Evolutionary conservation across 92 coral and sea anemone genomes (phyloP).

Genomic region (Parazoanthus darwini): DNA sequence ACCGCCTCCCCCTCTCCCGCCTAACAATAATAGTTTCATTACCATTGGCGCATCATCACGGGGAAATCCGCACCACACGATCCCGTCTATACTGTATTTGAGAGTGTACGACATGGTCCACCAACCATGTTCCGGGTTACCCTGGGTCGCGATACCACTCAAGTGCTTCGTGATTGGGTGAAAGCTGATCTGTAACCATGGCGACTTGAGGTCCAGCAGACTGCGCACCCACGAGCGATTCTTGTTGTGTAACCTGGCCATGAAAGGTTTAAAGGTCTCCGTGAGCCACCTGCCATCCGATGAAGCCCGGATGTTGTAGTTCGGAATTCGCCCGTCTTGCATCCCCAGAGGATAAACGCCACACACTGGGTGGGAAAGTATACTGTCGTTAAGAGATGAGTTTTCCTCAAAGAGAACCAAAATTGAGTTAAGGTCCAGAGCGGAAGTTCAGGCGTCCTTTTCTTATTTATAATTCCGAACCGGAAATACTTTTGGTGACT

Average conservation of each 20-base stretch:
- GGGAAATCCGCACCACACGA: conserved; percentile 41
- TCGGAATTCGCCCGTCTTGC: conserved; percentile 55
- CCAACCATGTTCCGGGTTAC: conserved; percentile 68
- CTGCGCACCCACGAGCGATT: conserved; percentile 68
- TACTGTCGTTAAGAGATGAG: no score
- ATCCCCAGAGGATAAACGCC: conserved; percentile 69
- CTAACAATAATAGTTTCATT: neutral
- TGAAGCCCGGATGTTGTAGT: conserved; percentile 62
- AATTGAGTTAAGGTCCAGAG: no score
- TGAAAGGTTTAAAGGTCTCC: conserved; percentile 32
- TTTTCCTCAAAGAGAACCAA: no score
- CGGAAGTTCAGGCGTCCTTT: no score
- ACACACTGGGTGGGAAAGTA: conserved; percentile 54
- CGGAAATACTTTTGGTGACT: no score
- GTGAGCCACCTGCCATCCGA: conserved; percentile 68
- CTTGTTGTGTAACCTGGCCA: conserved; percentile 46
- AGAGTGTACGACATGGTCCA: conserved; percentile 63
- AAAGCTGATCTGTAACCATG: conserved; percentile 64
- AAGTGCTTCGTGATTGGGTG: conserved; percentile 54
- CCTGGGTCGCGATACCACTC: conserved; percentile 75
- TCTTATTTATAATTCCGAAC: no score
- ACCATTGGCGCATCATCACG: neutral
- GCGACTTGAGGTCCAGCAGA: conserved; percentile 49
- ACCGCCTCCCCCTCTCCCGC: neutral
- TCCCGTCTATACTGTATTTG: conserved; percentile 51